Conservation (phyloP, 2,113 vertebrate species). For the Gallinago media region DNA sequence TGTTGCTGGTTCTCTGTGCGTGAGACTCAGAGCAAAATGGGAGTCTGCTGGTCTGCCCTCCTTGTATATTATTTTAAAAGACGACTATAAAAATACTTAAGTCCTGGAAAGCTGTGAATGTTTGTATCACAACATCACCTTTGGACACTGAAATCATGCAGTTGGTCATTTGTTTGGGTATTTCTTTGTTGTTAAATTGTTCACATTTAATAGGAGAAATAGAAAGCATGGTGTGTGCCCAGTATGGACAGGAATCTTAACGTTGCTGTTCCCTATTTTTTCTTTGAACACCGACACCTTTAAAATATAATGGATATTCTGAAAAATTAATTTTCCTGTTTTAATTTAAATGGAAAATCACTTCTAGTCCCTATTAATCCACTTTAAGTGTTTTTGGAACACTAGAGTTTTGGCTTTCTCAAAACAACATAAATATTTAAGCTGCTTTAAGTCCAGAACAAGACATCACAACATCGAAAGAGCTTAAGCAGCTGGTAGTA, state of each 20-base stretch:
- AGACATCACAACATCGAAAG: background rate
- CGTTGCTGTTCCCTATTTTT: accelerated
- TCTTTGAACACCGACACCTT: accelerated
- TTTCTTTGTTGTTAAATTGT: background rate
- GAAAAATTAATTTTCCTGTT: background rate
- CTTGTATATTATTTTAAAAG: background rate
- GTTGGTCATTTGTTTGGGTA: background rate
- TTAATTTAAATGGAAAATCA: background rate
- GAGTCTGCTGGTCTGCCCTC: background rate
- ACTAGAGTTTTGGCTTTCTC: background rate
- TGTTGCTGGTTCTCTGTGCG: background rate
- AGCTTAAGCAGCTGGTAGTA: background rate
- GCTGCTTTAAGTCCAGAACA: background rate
- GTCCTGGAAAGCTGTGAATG: background rate
- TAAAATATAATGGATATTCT: background rate
- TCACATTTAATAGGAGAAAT: background rate
- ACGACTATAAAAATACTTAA: background rate
- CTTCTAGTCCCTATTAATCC: background rate
- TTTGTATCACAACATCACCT: accelerated
- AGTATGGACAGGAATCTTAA: background rate
- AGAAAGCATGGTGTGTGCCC: background rate
- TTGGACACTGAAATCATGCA: background rate
- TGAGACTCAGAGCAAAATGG: background rate
- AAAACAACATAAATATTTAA: background rate
- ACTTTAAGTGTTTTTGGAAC: conserved; percentile 1